Conservation (phyloP, 2,113 vertebrate species). For the Chiloscyllium plagiosum region DNA sequence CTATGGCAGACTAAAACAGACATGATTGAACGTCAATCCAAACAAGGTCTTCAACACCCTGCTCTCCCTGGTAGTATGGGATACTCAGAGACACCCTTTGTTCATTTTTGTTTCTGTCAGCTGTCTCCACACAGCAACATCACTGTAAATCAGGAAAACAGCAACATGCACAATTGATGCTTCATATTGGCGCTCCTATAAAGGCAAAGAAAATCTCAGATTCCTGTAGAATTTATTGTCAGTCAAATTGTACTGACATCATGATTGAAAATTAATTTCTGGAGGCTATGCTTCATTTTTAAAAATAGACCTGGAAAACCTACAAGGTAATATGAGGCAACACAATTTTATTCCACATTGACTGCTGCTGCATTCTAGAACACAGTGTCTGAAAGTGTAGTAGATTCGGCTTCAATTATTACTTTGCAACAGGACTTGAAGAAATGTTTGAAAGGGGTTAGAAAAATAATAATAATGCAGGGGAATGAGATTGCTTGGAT, state of each 20-base stretch:
- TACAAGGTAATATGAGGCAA: background rate
- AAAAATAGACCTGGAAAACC: background rate
- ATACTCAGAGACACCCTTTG: background rate
- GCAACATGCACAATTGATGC: background rate
- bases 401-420: background rate
- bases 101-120: too few relatives aligned
- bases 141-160: background rate
- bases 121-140: background rate
- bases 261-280: background rate
- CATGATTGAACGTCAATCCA: too few relatives aligned
- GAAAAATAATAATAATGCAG: background rate
- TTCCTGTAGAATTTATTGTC: background rate
- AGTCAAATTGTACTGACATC: background rate
- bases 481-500: background rate
- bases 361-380: background rate
- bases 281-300: background rate
- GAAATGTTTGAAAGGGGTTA: background rate
- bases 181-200: background rate
- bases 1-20: too few relatives aligned
- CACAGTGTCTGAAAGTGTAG: background rate
- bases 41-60: background rate
- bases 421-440: background rate
- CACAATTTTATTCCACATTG: background rate
- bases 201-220: background rate
- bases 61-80: background rate